Evolutionary conservation across 2,113 vertebrate species (phyloP).

Genomic region (Indri indri): DNA sequence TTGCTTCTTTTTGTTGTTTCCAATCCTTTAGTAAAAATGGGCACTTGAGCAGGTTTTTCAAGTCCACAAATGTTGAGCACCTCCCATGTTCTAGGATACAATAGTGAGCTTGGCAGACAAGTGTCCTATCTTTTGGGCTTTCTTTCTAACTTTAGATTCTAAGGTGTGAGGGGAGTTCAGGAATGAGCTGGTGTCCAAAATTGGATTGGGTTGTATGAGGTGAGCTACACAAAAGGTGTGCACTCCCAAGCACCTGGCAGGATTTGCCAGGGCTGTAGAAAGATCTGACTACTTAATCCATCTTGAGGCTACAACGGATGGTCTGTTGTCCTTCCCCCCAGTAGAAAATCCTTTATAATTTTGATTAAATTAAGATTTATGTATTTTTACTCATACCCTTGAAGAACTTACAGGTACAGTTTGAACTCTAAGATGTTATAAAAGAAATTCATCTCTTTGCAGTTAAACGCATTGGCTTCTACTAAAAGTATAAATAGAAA

Average conservation of each 20-base stretch:
- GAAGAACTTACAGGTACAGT: neutral
- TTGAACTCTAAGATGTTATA: constrained; percentile 13
- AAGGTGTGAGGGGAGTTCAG: neutral
- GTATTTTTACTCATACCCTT: neutral
- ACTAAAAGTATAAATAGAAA: neutral
- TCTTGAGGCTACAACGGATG: neutral
- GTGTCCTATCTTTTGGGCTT: neutral
- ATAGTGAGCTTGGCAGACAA: neutral
- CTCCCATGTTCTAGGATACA: neutral
- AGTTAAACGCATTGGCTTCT: neutral
- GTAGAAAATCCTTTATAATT: neutral
- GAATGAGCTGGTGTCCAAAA: neutral
- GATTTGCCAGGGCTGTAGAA: neutral
- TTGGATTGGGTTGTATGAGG: neutral
- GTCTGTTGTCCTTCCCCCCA: neutral
- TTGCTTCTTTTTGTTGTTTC: neutral
- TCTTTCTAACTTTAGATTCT: neutral
- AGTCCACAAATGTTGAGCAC: neutral
- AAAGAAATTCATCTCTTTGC: constrained; percentile 1
- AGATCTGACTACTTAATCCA: neutral
- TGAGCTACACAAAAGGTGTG: neutral
- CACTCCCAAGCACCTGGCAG: neutral
- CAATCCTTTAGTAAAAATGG: neutral
- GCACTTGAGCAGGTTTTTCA: neutral
- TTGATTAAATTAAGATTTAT: neutral